These are phyloP conservation scores for Lycaena phlaeas DNA, from an alignment of 2,888 invertebrate species.

Conservation along the genomic window DNA sequence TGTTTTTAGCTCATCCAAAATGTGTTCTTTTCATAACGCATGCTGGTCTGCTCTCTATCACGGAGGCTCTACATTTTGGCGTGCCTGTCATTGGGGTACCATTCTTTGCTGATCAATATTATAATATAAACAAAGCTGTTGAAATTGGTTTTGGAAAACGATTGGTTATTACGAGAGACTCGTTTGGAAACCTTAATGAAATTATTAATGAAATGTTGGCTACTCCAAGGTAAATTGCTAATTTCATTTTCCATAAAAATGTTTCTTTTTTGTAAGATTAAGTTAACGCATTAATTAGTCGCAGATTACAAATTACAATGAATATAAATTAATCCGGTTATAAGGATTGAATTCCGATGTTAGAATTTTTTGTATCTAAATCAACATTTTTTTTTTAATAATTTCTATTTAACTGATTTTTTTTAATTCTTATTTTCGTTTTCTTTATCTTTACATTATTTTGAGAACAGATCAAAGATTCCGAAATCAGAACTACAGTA, in stretches of 20 bases:
- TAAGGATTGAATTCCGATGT: too few relatives aligned
- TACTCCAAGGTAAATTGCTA: conserved; percentile 26
- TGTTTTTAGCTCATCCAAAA: conserved; percentile 42
- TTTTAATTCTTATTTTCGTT: background rate
- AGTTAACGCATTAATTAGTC: too few relatives aligned
- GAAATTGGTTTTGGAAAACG: conserved; percentile 32
- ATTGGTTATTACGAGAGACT: conserved; percentile 24
- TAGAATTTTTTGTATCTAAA: too few relatives aligned
- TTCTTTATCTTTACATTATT: too few relatives aligned
- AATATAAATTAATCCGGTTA: too few relatives aligned
- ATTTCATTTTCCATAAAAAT: background rate
- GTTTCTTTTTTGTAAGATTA: background rate
- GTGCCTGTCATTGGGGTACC: conserved; percentile 47
- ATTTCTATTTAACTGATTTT: too few relatives aligned
- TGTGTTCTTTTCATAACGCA: conserved; percentile 48
- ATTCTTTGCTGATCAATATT: conserved; percentile 42
- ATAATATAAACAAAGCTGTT: conserved; percentile 34
- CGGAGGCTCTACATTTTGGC: conserved; percentile 39
- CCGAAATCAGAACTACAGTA: too few relatives aligned
- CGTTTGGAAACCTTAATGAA: conserved; percentile 25
- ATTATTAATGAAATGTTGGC: conserved; percentile 29
- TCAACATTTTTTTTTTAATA: too few relatives aligned
- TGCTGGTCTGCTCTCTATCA: conserved; percentile 44
- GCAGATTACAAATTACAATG: too few relatives aligned
- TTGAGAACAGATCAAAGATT: too few relatives aligned